Percentiles rank a stretch among this genome's conserved stretches.
Conservation (phyloP, 2,797 vertebrate genomes). For the Coluber constrictor region DNA sequence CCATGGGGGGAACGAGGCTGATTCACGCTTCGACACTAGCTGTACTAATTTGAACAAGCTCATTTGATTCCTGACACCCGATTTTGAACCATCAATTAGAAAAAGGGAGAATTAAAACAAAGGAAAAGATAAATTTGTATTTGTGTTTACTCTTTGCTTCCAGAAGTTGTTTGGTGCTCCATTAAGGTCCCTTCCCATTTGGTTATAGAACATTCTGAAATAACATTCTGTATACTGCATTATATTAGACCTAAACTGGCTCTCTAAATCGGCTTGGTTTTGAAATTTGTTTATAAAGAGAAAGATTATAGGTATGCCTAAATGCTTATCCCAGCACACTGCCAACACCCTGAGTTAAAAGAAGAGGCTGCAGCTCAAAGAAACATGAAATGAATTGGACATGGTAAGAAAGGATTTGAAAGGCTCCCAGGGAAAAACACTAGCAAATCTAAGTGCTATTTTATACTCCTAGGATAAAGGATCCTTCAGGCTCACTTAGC, state of each 20-base stretch:
- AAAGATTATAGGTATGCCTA: constrained; percentile 16
- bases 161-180: not conserved
- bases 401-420: not conserved
- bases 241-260: not conserved
- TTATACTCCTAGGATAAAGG: not conserved
- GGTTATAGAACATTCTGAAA: too few species aligned
- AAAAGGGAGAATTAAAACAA: not conserved
- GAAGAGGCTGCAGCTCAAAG: not conserved
- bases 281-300: not conserved
- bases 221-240: too few species aligned
- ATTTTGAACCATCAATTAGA: not conserved
- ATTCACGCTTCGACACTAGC: too few species aligned
- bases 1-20: too few species aligned
- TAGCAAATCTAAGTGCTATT: not conserved
- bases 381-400: not conserved
- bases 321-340: not conserved
- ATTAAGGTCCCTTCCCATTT: too few species aligned
- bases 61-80: not conserved
- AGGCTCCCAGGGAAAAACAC: not conserved
- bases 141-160: not conserved
- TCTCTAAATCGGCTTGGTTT: not conserved
- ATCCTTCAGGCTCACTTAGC: not conserved
- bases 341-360: not conserved
- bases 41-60: not conserved
- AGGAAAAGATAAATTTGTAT: not conserved